Evolutionary conservation across 2,797 vertebrate genomes (phyloP).

Genomic region (Artibeus lituratus): DNA sequence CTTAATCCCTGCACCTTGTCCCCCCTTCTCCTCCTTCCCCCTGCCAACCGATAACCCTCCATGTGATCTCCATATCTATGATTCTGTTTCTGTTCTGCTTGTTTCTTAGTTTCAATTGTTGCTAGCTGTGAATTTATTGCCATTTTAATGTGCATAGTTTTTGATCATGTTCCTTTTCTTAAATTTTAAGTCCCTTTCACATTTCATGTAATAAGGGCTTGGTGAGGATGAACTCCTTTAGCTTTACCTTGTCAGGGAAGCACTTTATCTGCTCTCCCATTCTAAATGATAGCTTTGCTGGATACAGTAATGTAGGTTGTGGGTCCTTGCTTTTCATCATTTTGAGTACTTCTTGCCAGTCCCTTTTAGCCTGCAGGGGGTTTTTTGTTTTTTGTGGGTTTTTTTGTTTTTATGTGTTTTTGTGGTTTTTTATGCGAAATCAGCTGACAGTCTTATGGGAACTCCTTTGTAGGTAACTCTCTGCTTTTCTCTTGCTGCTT

Average conservation of each 20-base stretch:
- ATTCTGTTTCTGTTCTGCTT: neutral
- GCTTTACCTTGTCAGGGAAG: no score
- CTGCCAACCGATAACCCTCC: neutral
- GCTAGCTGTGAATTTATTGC: neutral
- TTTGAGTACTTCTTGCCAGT: neutral
- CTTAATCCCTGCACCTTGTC: neutral
- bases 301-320: neutral
- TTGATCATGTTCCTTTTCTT: neutral
- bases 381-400: no score
- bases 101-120: no score
- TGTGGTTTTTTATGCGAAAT: neutral
- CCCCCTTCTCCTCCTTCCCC: neutral
- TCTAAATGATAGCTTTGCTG: neutral
- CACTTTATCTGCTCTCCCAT: neutral
- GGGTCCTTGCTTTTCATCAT: neutral
- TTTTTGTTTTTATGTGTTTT: no score
- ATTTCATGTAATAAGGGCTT: no score
- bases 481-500: neutral
- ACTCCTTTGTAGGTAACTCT: neutral
- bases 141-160: neutral
- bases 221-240: no score
- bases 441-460: neutral
- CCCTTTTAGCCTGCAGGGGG: neutral
- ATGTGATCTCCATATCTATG: neutral
- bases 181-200: no score